Percentiles rank a stretch among this genome's conserved stretches.
Conservation (phyloP, 1,140 invertebrate genomes). For the Papilio helenus region DNA sequence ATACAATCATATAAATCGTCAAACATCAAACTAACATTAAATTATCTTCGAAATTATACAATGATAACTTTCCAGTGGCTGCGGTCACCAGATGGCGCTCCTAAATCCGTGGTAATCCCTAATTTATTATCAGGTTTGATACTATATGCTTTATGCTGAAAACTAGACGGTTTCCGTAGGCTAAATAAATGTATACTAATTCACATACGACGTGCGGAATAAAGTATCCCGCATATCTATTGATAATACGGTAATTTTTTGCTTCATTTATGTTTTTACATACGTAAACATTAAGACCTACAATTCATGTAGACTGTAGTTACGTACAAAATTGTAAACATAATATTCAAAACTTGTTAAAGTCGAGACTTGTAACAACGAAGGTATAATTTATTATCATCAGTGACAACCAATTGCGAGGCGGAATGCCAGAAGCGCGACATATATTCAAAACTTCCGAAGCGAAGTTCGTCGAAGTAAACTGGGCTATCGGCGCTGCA, state of each 20-base stretch:
- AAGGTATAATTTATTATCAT: conserved; percentile 38
- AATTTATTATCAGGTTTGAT: conserved; percentile 73
- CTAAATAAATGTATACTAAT: conserved; percentile 22
- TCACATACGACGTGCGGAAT: conserved; percentile 5
- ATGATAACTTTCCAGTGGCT: conserved; percentile 5
- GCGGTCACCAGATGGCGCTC: conserved; percentile 61
- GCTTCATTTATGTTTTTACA: background rate
- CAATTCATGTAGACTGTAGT: background rate
- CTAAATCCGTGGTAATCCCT: conserved; percentile 64
- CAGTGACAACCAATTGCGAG: conserved; percentile 35
- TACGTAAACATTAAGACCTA: background rate
- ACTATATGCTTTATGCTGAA: conserved; percentile 59
- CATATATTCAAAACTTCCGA: conserved; percentile 63
- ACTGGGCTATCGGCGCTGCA: conserved; percentile 69
- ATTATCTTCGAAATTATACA: conserved; percentile 2
- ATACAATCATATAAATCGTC: background rate
- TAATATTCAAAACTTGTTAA: conserved; percentile 11
- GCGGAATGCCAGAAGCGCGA: conserved; percentile 39
- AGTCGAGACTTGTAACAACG: background rate
- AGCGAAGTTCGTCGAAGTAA: conserved; percentile 53
- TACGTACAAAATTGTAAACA: background rate
- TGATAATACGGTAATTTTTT: background rate
- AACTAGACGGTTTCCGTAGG: conserved; percentile 52
- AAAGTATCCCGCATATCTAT: conserved; percentile 1
- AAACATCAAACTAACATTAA: background rate